A percentile compares a stretch with the other conserved stretches of the same genome.
phyloP scores from a whole-genome alignment of 2,113 vertebrate species.

The Brienomyrus brachyistius region DNA sequence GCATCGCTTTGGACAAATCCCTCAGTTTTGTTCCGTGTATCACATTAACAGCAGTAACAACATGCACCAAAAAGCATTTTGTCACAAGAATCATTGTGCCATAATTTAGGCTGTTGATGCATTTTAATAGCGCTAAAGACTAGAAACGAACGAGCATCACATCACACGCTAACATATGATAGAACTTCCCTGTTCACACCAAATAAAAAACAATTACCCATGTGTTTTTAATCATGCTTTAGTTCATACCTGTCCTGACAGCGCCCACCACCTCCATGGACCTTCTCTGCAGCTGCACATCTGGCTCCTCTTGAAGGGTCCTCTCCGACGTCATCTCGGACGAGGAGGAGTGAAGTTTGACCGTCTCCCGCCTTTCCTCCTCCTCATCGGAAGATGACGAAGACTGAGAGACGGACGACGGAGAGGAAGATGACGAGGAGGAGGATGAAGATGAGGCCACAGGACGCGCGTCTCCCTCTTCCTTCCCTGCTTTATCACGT shows the following conservation, averaged over 20 bases:
- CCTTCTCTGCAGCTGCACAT: neutral
- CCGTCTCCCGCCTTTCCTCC: conserved; percentile 28
- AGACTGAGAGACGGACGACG: conserved; percentile 31
- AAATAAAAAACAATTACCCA: neutral
- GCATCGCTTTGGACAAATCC: neutral
- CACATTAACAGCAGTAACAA: neutral
- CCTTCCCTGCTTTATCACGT: conserved; percentile 47
- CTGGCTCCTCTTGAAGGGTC: conserved; percentile 22
- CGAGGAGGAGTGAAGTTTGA: conserved; percentile 18
- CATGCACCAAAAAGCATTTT: neutral
- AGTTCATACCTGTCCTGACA: neutral
- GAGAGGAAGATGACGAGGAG: conserved; percentile 47
- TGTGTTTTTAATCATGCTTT: neutral
- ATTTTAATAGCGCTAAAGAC: neutral
- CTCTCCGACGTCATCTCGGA: conserved; percentile 33
- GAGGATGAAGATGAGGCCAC: conserved; percentile 42
- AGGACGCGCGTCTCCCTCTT: neutral
- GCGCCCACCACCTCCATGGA: neutral
- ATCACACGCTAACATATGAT: neutral
- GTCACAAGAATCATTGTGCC: neutral
- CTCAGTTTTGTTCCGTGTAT: neutral
- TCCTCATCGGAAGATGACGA: conserved; percentile 40
- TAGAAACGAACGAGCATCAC: neutral
- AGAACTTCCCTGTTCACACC: neutral
- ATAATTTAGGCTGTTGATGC: neutral